Percentiles rank a stretch among this genome's conserved stretches.
phyloP scores from a whole-genome alignment of 2,797 vertebrate species.

The Syngnathus rostellatus region DNA sequence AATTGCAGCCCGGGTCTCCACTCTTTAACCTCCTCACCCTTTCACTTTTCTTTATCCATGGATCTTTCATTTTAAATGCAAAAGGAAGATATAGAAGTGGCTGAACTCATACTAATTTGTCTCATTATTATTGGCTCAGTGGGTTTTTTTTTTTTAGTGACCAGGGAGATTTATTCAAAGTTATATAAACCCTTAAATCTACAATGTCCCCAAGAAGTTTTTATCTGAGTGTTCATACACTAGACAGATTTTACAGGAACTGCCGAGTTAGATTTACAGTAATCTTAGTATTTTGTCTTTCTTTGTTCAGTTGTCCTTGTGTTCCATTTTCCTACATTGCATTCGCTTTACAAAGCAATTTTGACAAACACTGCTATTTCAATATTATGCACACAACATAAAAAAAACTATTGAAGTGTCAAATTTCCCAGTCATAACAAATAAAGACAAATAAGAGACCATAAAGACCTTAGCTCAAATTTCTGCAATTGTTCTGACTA shows the following conservation, averaged over 20 bases:
- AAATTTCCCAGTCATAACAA: no score
- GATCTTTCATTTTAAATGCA: slow-evolving; percentile 41
- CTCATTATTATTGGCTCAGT: not conserved
- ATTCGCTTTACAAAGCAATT: no score
- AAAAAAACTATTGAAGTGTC: no score
- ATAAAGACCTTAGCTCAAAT: no score
- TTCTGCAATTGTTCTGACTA: no score
- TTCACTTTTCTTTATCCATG: slow-evolving; percentile 31
- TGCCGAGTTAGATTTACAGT: not conserved
- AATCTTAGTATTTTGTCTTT: not conserved
- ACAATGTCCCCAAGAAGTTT: not conserved
- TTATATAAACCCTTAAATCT: not conserved
- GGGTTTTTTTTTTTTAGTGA: not conserved
- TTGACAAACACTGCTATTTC: no score
- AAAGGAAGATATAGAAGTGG: slow-evolving; percentile 36
- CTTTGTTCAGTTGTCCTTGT: no score
- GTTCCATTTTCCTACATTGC: no score
- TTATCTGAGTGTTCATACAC: not conserved
- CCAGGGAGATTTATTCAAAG: not conserved
- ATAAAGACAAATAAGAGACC: no score
- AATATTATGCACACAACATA: no score
- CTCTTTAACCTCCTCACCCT: slow-evolving; percentile 38
- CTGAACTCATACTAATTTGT: slow-evolving; percentile 31
- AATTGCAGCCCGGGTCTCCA: slow-evolving; percentile 36
- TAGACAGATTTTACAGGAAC: not conserved